These are phyloP conservation scores for Hexactinellida sp. DNA, from an alignment of 37 sponge, comb jelly and placozoan species.

Conservation along the genomic window DNA sequence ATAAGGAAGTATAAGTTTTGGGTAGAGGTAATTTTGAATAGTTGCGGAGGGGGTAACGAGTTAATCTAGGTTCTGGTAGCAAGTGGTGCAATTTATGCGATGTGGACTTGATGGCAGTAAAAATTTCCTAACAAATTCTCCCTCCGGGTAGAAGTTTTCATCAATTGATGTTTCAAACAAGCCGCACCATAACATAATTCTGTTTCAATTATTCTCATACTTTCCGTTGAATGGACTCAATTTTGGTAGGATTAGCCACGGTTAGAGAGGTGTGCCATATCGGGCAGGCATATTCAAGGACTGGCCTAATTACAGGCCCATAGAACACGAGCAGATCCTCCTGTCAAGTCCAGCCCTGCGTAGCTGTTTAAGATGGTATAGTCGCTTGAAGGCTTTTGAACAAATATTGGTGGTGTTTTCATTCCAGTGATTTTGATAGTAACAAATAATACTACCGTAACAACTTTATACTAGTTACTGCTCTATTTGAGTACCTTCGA, in stretches of 20 bases:
- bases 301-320: not conserved
- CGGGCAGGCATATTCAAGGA: not conserved
- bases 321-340: not conserved
- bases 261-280: not conserved
- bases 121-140: not conserved
- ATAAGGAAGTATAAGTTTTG: not conserved
- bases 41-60: not conserved
- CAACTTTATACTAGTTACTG: not conserved
- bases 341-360: constrained; percentile 9
- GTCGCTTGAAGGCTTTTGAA: not conserved
- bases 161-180: not conserved
- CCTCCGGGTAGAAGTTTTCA: not conserved
- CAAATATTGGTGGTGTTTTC: constrained; percentile 1
- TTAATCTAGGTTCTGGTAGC: not conserved
- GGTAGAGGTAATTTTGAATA: not conserved
- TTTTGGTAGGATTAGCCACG: not conserved
- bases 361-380: not conserved
- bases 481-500: not conserved
- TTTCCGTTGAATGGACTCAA: not conserved
- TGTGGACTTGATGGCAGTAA: not conserved
- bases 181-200: not conserved
- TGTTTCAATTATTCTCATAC: not conserved
- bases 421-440: no score
- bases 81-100: not conserved
- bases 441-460: no score